Evolutionary conservation across 2,113 vertebrate species (phyloP).

Genomic region (Heterochromis multidens): DNA sequence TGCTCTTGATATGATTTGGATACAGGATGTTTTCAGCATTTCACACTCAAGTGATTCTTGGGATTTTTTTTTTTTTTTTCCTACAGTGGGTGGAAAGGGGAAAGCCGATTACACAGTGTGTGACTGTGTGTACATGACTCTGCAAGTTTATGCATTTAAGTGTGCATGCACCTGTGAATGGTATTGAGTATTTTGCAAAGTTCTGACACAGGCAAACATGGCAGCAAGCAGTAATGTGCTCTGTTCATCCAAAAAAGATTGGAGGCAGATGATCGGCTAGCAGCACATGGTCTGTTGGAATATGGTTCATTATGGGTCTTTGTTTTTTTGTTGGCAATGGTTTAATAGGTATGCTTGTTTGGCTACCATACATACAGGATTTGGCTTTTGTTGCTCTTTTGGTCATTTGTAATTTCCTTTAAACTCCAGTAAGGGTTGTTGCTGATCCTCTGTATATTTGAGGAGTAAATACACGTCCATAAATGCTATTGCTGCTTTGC

Average conservation of each 20-base stretch:
- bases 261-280: neutral
- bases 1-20: conserved; percentile 50
- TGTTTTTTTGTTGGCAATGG: neutral
- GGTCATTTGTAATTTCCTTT: neutral
- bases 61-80: conserved; percentile 8
- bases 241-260: neutral
- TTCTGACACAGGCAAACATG: neutral
- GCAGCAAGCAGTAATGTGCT: neutral
- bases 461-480: rapidly evolving
- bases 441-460: neutral
- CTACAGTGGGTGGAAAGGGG: conserved; percentile 14
- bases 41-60: conserved; percentile 61
- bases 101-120: conserved; percentile 51
- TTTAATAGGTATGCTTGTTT: neutral
- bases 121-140: neutral
- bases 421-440: neutral
- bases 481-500: neutral
- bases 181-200: neutral
- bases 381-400: neutral
- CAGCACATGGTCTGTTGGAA: conserved; percentile 22
- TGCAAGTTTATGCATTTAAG: neutral
- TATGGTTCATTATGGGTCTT: neutral
- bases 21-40: conserved; percentile 49
- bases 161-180: conserved; percentile 2
- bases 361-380: neutral